Evolutionary conservation across 2,797 vertebrate species (phyloP).

Genomic region (Manis javanica): DNA sequence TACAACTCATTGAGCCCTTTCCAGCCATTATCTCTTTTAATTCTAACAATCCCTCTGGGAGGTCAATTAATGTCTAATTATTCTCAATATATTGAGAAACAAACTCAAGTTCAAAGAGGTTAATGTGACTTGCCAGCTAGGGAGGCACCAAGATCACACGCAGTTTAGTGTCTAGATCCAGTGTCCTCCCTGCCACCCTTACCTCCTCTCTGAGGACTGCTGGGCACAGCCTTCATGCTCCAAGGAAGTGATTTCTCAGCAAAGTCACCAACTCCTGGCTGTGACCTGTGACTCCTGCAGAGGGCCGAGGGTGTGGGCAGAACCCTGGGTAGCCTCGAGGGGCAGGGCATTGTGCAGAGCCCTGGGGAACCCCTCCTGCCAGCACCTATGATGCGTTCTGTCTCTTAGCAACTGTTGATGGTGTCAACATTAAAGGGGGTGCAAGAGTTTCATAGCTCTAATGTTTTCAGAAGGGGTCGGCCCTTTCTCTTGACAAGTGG

Average conservation of each 20-base stretch:
- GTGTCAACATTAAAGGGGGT: not conserved
- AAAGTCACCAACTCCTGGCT: not conserved
- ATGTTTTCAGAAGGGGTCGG: not conserved
- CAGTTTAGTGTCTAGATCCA: not conserved
- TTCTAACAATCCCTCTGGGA: not conserved
- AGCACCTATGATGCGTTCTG: not conserved
- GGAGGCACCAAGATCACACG: not conserved
- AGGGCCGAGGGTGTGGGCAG: not conserved
- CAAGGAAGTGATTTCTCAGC: not conserved
- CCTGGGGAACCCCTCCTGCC: slow-evolving; percentile 24
- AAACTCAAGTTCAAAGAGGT: not conserved
- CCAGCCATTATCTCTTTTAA: not conserved
- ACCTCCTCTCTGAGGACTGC: not conserved
- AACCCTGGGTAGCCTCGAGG: not conserved
- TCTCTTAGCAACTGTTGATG: slow-evolving; percentile 65
- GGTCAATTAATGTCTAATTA: not conserved
- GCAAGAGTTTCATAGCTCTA: slow-evolving; percentile 22
- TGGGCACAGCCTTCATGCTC: rapidly evolving
- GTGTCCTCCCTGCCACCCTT: rapidly evolving
- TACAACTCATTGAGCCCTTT: not conserved
- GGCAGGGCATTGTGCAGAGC: not conserved
- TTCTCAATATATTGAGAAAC: not conserved
- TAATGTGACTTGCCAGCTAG: not conserved
- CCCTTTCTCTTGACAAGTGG: not conserved
- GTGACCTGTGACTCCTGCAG: not conserved